These are phyloP conservation scores for Phataginus tricuspis DNA, from an alignment of 2,797 vertebrate genomes.

Conservation along the genomic window DNA sequence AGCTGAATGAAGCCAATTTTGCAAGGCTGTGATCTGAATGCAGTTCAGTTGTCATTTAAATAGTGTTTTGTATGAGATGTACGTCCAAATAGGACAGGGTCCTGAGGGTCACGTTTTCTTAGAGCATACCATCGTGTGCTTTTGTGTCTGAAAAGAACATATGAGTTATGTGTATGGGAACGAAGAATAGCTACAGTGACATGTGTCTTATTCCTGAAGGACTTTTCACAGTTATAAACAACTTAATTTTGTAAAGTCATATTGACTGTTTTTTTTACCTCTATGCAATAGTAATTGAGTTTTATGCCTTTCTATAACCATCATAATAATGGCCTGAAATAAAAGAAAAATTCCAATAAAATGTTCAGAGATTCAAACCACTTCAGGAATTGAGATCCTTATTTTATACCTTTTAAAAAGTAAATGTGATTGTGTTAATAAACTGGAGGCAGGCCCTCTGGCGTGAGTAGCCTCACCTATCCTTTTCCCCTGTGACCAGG, in stretches of 20 bases:
- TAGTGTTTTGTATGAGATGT: background rate
- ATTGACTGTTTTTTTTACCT: constrained; percentile 69
- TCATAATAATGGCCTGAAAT: constrained; percentile 70
- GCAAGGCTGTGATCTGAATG: background rate
- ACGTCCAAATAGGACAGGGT: constrained; percentile 2
- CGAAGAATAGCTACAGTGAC: constrained; percentile 68
- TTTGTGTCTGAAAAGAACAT: constrained; percentile 51
- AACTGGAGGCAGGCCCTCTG: background rate
- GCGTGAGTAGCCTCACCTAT: background rate
- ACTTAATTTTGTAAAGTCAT: constrained; percentile 73
- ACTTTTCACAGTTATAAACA: constrained; percentile 78
- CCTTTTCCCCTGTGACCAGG: constrained; percentile 22
- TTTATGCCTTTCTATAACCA: constrained; percentile 73
- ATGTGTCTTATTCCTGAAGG: constrained; percentile 77
- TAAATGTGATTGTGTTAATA: constrained; percentile 60
- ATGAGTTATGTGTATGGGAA: constrained; percentile 39
- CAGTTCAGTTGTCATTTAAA: constrained; percentile 19
- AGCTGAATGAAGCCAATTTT: background rate
- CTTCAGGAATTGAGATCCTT: constrained; percentile 49
- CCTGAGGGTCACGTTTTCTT: constrained; percentile 41
- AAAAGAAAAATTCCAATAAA: constrained; percentile 70
- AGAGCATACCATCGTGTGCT: constrained; percentile 40
- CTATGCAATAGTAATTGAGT: constrained; percentile 75
- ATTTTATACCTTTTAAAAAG: constrained; percentile 55
- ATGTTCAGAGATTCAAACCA: constrained; percentile 46